phyloP scores from a whole-genome alignment of 2,888 invertebrate genomes.

The Rugalucina vietnamica region DNA sequence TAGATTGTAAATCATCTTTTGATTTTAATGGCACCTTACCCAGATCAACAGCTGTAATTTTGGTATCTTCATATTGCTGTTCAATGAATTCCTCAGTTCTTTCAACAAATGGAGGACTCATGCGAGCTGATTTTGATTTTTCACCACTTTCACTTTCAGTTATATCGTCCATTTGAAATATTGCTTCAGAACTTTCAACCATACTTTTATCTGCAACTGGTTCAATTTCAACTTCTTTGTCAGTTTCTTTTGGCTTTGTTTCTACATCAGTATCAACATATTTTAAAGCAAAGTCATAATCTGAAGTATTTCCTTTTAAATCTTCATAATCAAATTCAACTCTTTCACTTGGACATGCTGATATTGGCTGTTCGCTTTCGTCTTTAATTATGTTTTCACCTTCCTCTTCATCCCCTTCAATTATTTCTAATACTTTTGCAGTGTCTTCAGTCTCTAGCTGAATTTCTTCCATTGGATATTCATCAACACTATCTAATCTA shows the following conservation, averaged over 20 bases:
- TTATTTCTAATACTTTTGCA: constrained; percentile 63
- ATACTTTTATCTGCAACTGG: constrained; percentile 13
- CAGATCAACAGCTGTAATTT: background rate
- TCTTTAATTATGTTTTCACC: background rate
- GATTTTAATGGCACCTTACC: background rate
- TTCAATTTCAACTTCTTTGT: constrained; percentile 4
- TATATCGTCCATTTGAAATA: constrained; percentile 14
- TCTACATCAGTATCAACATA: constrained; percentile 14
- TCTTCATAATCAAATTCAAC: constrained; percentile 40
- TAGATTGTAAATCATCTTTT: background rate
- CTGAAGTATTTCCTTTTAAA: constrained; percentile 30
- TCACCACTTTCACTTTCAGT: background rate
- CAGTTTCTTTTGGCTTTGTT: constrained; percentile 13
- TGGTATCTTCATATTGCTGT: background rate
- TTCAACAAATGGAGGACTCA: constrained; percentile 51
- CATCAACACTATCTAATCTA: constrained; percentile 18
- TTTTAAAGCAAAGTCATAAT: constrained; percentile 52
- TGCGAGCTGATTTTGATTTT: constrained; percentile 26
- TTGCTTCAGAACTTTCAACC: constrained; percentile 57
- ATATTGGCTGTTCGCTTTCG: constrained; percentile 37
- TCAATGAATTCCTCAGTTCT: constrained; percentile 66
- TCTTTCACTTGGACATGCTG: constrained; percentile 46
- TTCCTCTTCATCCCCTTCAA: constrained; percentile 62
- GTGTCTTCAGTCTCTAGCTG: constrained; percentile 28
- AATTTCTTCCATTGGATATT: constrained; percentile 11